Evolutionary conservation across 2,888 invertebrate species (phyloP).

Genomic region (Philopedon plagiatum): DNA sequence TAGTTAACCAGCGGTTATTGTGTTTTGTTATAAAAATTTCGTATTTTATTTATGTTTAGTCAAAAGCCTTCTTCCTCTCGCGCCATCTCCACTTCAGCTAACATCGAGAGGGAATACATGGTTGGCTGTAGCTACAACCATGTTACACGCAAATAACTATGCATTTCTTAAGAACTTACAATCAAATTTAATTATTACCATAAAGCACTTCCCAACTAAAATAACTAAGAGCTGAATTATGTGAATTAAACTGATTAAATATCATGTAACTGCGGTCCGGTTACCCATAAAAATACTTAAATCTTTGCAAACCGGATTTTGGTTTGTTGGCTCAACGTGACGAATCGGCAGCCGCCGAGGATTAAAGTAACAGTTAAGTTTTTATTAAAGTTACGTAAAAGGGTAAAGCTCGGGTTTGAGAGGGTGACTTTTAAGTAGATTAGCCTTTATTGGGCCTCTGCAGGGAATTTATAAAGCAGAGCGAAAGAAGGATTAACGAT

Average conservation of each 20-base stretch:
- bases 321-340: constrained; percentile 49
- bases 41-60: no score
- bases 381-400: constrained; percentile 50
- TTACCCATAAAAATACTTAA: constrained; percentile 23
- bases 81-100: no score
- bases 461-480: constrained; percentile 23
- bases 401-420: constrained; percentile 46
- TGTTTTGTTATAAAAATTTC: no score
- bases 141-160: no score
- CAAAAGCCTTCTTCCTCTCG: no score
- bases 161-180: no score
- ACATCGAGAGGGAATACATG: no score
- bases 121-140: no score
- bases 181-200: no score
- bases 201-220: no score
- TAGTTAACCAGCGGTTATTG: no score
- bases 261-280: constrained; percentile 5
- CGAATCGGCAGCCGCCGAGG: constrained; percentile 39
- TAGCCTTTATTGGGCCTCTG: constrained; percentile 31
- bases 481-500: constrained; percentile 40
- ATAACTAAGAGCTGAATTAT: not conserved
- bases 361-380: constrained; percentile 49
- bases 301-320: constrained; percentile 41
- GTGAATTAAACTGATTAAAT: not conserved
- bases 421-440: constrained; percentile 48